Conservation (phyloP, 2,888 invertebrate genomes). For the Halictus ligatus region DNA sequence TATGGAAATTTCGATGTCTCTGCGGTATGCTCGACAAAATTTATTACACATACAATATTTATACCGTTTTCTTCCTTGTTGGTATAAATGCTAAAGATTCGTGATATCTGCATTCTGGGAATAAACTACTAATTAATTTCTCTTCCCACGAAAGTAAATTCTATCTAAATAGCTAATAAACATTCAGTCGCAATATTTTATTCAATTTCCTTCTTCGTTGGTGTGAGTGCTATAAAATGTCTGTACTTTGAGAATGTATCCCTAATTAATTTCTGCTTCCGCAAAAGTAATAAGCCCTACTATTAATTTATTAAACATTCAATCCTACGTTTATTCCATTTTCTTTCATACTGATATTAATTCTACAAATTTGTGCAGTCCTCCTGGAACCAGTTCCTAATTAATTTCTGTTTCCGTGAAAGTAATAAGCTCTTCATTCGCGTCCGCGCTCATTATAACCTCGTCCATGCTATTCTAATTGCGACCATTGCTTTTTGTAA, state of each 20-base stretch:
- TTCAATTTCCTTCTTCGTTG: neutral
- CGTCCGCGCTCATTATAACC: neutral
- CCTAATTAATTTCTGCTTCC: neutral
- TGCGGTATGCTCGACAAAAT: neutral
- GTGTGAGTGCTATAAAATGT: neutral
- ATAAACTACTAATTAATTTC: neutral
- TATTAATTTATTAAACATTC: no score
- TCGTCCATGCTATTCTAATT: neutral
- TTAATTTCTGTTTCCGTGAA: neutral
- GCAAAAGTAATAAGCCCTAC: neutral
- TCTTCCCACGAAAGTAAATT: neutral
- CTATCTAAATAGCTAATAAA: neutral
- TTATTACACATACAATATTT: neutral
- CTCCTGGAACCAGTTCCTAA: neutral
- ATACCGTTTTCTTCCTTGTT: neutral
- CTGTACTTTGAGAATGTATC: neutral
- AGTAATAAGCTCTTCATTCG: neutral
- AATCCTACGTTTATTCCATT: no score
- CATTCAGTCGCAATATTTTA: neutral
- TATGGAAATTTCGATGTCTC: neutral
- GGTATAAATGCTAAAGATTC: neutral
- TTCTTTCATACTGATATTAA: no score
- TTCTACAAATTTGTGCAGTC: no score
- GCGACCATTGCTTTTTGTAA: neutral
- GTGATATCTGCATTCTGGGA: neutral